Conservation (phyloP, 2,888 invertebrate species). For the Mystacides longicornis region DNA sequence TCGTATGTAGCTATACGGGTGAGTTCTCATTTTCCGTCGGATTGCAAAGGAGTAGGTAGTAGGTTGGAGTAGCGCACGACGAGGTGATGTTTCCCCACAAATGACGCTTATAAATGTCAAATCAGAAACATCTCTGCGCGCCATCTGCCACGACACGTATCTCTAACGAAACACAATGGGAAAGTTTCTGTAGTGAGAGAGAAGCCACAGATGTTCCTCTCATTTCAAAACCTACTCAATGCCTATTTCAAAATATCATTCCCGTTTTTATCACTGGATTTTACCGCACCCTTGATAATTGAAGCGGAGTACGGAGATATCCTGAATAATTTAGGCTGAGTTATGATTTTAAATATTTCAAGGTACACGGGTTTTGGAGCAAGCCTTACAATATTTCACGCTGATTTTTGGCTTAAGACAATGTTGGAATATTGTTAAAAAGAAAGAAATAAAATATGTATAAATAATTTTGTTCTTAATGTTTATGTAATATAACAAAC, state of each 20-base stretch:
- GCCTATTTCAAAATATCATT: constrained; percentile 1
- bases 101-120: constrained; percentile 14
- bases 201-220: not conserved
- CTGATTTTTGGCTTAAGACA: no score
- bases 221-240: not conserved
- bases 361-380: no score
- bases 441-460: no score
- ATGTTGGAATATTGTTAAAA: no score
- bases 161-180: not conserved
- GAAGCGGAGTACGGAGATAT: not conserved
- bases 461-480: no score
- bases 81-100: constrained; percentile 3
- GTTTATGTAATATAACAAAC: no score
- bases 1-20: no score
- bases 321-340: not conserved
- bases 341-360: no score
- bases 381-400: no score
- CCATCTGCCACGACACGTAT: constrained; percentile 14
- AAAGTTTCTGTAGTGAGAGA: not conserved
- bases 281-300: not conserved
- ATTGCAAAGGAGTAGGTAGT: no score
- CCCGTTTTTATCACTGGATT: not conserved
- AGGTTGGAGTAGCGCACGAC: not conserved
- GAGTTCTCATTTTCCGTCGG: no score
- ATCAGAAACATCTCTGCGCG: constrained; percentile 6